Conservation (phyloP, 2,113 vertebrate genomes). For the Phyllostomus discolor region DNA sequence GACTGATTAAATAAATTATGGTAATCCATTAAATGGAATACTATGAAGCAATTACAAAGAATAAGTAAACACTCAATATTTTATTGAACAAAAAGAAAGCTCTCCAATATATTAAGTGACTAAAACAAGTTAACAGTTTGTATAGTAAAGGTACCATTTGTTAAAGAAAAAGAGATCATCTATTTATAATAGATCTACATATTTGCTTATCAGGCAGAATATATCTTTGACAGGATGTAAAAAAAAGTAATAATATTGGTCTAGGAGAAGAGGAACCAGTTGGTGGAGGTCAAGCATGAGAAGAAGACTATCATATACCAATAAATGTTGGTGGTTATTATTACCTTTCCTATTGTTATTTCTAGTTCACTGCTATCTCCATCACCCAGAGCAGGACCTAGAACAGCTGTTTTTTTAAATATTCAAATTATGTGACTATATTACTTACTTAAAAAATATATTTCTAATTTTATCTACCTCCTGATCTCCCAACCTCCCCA, state of each 20-base stretch:
- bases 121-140: slow-evolving; percentile 8
- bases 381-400: not conserved
- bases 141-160: not conserved
- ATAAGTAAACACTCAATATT: slow-evolving; percentile 11
- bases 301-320: not conserved
- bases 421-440: not conserved
- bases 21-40: slow-evolving; percentile 2
- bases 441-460: not conserved
- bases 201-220: slow-evolving; percentile 3
- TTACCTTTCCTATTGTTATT: not conserved
- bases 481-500: not conserved
- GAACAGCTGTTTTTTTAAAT: not conserved
- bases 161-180: not conserved
- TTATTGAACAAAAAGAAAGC: not conserved
- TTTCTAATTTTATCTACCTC: not conserved
- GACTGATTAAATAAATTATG: slow-evolving; percentile 17
- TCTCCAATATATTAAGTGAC: slow-evolving; percentile 7
- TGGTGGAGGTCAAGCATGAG: not conserved
- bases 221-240: not conserved
- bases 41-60: slow-evolving; percentile 16
- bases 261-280: not conserved
- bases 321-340: not conserved
- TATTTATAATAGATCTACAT: not conserved
- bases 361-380: not conserved
- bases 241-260: not conserved